Conservation (phyloP, 2,797 vertebrate species). For the Eulemur mongoz region DNA sequence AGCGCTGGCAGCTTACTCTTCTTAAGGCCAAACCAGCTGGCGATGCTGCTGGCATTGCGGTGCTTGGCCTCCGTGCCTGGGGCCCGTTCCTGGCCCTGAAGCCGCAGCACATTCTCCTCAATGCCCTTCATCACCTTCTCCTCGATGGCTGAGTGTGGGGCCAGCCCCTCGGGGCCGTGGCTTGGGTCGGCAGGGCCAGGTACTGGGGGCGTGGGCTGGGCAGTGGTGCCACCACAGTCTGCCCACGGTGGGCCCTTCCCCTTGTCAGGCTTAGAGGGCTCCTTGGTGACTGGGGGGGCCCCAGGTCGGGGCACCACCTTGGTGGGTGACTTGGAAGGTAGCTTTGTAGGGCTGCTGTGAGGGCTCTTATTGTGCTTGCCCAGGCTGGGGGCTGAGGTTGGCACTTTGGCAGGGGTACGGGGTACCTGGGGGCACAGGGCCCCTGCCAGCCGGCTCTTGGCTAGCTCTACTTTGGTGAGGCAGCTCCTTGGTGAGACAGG, state of each 20-base stretch:
- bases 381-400: constrained; percentile 82
- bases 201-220: constrained; percentile 83
- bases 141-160: constrained; percentile 92
- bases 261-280: constrained; percentile 78
- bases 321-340: constrained; percentile 93
- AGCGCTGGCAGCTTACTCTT: constrained; percentile 96
- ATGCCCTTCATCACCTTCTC: constrained; percentile 99
- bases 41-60: constrained; percentile 93
- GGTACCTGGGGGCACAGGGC: constrained; percentile 86
- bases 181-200: constrained; percentile 13
- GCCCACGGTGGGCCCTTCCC: constrained; percentile 75
- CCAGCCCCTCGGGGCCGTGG: constrained; percentile 62
- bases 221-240: constrained; percentile 81
- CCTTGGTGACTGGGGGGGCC: constrained; percentile 55
- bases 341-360: constrained; percentile 92
- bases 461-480: constrained; percentile 87
- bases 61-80: constrained; percentile 90
- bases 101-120: constrained; percentile 95
- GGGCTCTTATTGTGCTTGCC: constrained; percentile 84
- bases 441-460: constrained; percentile 87
- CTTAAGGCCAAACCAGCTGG: constrained; percentile 97
- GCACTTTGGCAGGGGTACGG: constrained; percentile 90
- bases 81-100: constrained; percentile 92
- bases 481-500: constrained; percentile 83
- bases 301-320: constrained; percentile 84